Evolutionary conservation across 2,888 invertebrate species (phyloP), one percentile per base, ranked within the genome.

Genomic region (Ernsta delagoae): DNA sequence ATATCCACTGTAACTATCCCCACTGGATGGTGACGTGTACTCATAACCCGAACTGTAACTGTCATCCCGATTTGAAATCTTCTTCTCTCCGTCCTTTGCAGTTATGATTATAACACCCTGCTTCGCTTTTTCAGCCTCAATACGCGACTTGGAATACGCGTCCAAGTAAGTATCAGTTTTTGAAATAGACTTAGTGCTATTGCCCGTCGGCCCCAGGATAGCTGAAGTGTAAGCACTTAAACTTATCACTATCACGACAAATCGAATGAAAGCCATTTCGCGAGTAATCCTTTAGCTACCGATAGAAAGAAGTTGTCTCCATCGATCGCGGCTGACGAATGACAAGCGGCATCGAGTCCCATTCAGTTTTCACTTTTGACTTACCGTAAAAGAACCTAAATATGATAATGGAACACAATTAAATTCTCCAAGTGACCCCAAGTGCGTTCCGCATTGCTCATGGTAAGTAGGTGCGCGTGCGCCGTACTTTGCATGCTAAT

Each of bases 161-260:
- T 95, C 95, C 74, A 96, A 83, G 77, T 96, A 96, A 3, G 95
- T 95, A 81, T 96, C 96, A 1, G 87, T 88, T 80, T 90, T 91
- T 63, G 85, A 79, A 63, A 78, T 74, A 12, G 77, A 67, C 77
- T 89, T 90, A 0, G 89, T 92, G 69, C 78, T 81, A 72, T 90
- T 92, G 31, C 75, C 77, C n/a, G 73, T 70, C 9, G 90, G 91
- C n/a, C 89, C 89, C 7, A 91, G 82, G 56, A 93, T 91, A 59
- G 92, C 92, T 50, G 85, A 78, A 70, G 78, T 90, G 74, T 83
- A 86, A 73, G 78, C 85, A 77, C 83, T 78, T 63, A 89, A 72
- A 70, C 82, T 80, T 63, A 91, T 74, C 73, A 90, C 70, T 70
- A 78, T 77, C 65, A 83, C 76, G 74, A 83, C 79, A 76, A 81